Percentiles rank a stretch among this genome's conserved stretches.
Evolutionary conservation across 1,140 invertebrate genomes (phyloP).

Genomic region (Anadara kagoshimensis): DNA sequence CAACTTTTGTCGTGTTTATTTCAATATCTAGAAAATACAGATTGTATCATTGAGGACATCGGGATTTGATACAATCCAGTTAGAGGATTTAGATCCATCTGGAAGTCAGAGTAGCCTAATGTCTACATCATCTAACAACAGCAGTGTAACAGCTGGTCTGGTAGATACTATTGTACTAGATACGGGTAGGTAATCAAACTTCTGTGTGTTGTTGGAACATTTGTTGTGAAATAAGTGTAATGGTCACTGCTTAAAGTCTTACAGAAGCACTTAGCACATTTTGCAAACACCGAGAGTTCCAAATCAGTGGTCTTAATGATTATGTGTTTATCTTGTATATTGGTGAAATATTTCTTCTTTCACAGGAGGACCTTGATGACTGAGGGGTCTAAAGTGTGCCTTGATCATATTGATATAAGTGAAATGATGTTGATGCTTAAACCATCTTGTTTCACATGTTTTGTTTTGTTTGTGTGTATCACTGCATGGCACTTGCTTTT

Average conservation of each 20-base stretch:
- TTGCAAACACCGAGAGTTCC: slow-evolving; percentile 45
- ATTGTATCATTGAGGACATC: slow-evolving; percentile 33
- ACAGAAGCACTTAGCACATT: neutral
- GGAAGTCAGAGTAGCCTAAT: slow-evolving; percentile 45
- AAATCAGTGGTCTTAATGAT: neutral
- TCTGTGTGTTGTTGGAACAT: neutral
- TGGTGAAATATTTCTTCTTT: too few relatives aligned
- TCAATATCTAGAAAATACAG: slow-evolving; percentile 48
- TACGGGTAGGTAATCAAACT: slow-evolving; percentile 35
- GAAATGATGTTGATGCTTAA: too few relatives aligned
- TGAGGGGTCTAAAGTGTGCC: too few relatives aligned
- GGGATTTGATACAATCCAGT: slow-evolving; percentile 2
- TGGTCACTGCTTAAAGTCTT: neutral
- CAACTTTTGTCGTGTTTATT: neutral
- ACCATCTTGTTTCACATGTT: too few relatives aligned
- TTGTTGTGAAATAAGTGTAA: neutral
- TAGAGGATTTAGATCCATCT: slow-evolving; percentile 12
- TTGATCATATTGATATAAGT: too few relatives aligned
- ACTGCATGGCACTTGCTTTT: too few relatives aligned
- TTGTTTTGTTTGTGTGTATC: too few relatives aligned
- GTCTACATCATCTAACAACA: slow-evolving; percentile 24
- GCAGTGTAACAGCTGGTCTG: slow-evolving; percentile 34
- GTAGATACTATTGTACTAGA: slow-evolving; percentile 45
- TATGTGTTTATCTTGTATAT: neutral
- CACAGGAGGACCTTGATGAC: too few relatives aligned